Evolutionary conservation across 1,140 invertebrate species (phyloP).

Genomic region (Drosophila nigrodunni): DNA sequence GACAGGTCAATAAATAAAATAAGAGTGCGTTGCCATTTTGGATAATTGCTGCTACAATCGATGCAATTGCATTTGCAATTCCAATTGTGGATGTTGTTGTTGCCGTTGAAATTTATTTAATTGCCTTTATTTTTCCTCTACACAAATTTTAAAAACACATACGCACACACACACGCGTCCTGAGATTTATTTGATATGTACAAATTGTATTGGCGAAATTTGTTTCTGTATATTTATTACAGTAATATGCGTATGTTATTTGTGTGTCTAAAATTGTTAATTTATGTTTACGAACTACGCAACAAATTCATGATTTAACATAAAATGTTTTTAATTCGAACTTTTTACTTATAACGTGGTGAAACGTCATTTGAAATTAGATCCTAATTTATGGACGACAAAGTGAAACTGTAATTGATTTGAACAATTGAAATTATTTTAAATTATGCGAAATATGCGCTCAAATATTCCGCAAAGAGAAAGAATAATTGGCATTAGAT

Average conservation of each 20-base stretch:
- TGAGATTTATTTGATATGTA: slow-evolving; percentile 69
- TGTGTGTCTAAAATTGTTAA: slow-evolving; percentile 65
- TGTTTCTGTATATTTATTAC: slow-evolving; percentile 74
- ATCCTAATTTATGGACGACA: slow-evolving; percentile 25
- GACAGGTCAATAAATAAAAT: slow-evolving; percentile 73
- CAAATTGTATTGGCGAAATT: slow-evolving; percentile 75
- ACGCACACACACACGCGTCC: slow-evolving; percentile 12
- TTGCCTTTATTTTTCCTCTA: slow-evolving; percentile 73
- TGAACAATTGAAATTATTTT: slow-evolving; percentile 3
- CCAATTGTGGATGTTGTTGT: slow-evolving; percentile 24
- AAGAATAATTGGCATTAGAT: background rate
- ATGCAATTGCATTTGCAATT: slow-evolving; percentile 8
- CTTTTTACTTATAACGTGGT: slow-evolving; percentile 4
- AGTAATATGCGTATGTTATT: slow-evolving; percentile 55
- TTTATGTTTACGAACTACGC: slow-evolving; percentile 35
- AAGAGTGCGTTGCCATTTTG: slow-evolving; percentile 45
- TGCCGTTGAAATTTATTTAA: slow-evolving; percentile 70
- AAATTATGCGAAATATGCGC: slow-evolving; percentile 15
- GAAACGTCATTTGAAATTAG: slow-evolving; percentile 27
- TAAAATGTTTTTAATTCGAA: slow-evolving; percentile 28
- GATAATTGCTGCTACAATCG: slow-evolving; percentile 50
- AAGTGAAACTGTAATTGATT: slow-evolving; percentile 33
- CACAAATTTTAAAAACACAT: slow-evolving; percentile 65
- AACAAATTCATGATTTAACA: slow-evolving; percentile 22
- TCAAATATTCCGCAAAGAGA: background rate